Conservation (phyloP, 2,888 invertebrate genomes). For the Drosophila stalkeri region DNA sequence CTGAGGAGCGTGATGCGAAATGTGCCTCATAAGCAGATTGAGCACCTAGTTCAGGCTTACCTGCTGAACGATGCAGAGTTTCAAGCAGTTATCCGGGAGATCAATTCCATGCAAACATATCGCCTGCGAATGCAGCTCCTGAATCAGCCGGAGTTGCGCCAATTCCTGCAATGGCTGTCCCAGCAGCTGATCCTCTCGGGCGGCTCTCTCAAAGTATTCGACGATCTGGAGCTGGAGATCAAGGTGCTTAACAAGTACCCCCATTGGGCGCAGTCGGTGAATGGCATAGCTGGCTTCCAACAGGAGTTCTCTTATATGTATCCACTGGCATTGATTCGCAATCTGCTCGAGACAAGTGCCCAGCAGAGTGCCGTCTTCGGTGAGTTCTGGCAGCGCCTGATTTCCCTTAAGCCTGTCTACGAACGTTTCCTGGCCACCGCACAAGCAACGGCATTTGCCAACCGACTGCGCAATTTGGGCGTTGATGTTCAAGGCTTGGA, state of each 20-base stretch:
- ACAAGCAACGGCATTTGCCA: slow-evolving; percentile 22
- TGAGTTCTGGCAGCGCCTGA: slow-evolving; percentile 73
- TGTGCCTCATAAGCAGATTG: slow-evolving; percentile 66
- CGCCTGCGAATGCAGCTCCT: slow-evolving; percentile 66
- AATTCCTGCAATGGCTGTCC: slow-evolving; percentile 68
- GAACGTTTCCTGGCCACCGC: slow-evolving; percentile 66
- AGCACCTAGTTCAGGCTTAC: slow-evolving; percentile 70
- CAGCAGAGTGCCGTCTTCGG: slow-evolving; percentile 67
- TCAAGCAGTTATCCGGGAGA: slow-evolving; percentile 75
- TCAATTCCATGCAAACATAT: slow-evolving; percentile 68
- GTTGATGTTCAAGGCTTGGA: slow-evolving; percentile 53
- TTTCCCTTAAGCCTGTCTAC: slow-evolving; percentile 70
- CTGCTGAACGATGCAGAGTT: slow-evolving; percentile 79
- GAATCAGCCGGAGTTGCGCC: slow-evolving; percentile 78
- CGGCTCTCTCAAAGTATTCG: slow-evolving; percentile 68
- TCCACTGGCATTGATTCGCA: slow-evolving; percentile 65
- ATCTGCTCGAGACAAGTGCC: slow-evolving; percentile 68
- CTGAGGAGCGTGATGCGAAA: slow-evolving; percentile 53
- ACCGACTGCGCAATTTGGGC: slow-evolving; percentile 44
- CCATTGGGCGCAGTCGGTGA: slow-evolving; percentile 61
- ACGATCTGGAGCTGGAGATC: slow-evolving; percentile 73
- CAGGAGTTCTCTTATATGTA: slow-evolving; percentile 68
- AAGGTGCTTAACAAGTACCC: slow-evolving; percentile 73
- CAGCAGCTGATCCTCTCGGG: slow-evolving; percentile 68
- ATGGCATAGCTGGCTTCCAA: slow-evolving; percentile 79